phyloP scores from a whole-genome alignment of 64 coral and sea anemone genomes.

The Pocillopora damicornis region DNA sequence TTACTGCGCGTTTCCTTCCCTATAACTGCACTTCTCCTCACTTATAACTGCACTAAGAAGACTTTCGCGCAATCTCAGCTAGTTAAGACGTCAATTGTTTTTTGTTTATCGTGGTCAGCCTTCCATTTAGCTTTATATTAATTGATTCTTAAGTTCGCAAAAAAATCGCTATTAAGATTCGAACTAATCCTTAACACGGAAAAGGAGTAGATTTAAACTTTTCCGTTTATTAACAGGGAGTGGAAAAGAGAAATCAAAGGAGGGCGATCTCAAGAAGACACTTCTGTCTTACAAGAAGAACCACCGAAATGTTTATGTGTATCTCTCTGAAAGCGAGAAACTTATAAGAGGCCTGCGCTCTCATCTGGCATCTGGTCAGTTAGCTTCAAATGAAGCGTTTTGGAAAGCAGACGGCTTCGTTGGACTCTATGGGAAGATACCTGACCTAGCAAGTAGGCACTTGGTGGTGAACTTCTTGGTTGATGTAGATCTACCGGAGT shows the following conservation, averaged over 20 bases:
- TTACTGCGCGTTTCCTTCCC: too few species aligned
- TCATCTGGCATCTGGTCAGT: neutral
- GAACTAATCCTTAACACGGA: neutral
- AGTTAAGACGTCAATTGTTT: too few species aligned
- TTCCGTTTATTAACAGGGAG: neutral
- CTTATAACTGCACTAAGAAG: too few species aligned
- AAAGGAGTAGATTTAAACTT: neutral
- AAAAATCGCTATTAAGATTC: neutral
- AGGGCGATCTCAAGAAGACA: constrained; percentile 17
- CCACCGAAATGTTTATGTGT: constrained; percentile 23
- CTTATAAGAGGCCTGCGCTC: constrained; percentile 22
- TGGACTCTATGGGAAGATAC: constrained; percentile 5
- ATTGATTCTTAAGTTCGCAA: too few species aligned
- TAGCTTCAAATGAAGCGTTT: constrained; percentile 18
- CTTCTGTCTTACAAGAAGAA: constrained; percentile 43
- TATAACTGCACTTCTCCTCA: too few species aligned
- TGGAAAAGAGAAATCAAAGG: constrained; percentile 12
- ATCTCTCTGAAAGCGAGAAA: constrained; percentile 40
- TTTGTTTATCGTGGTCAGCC: too few species aligned
- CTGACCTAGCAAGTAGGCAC: neutral
- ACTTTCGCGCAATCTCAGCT: too few species aligned
- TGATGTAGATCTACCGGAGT: constrained; percentile 23
- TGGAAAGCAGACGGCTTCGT: constrained; percentile 31
- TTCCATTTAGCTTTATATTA: too few species aligned
- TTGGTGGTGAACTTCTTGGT: constrained; percentile 23